These are phyloP conservation scores for Actinostola sp. DNA, from an alignment of 92 coral and sea anemone genomes.

Conservation along the genomic window DNA sequence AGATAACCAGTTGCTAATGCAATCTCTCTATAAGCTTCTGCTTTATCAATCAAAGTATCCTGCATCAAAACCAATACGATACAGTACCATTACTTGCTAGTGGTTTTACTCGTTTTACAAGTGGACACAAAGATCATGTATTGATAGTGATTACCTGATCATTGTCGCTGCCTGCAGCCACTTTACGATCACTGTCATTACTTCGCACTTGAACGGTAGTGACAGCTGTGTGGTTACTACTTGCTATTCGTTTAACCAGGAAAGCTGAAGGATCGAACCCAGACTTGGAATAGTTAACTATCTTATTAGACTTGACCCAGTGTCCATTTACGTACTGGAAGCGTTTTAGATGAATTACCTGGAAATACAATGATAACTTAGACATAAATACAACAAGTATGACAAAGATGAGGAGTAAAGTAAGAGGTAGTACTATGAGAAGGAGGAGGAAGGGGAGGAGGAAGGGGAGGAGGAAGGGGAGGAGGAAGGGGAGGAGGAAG, in stretches of 20 bases:
- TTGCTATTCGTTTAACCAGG: slow-evolving; percentile 71
- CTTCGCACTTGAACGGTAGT: slow-evolving; percentile 83
- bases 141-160: slow-evolving; percentile 38
- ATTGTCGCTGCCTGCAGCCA: slow-evolving; percentile 40
- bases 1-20: too few relatives aligned
- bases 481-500: too few relatives aligned
- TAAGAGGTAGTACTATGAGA: too few relatives aligned
- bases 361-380: not conserved
- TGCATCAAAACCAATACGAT: too few relatives aligned
- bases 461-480: too few relatives aligned
- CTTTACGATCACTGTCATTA: slow-evolving; percentile 45
- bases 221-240: slow-evolving; percentile 42
- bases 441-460: too few relatives aligned
- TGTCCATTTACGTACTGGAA: slow-evolving; percentile 97
- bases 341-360: slow-evolving; percentile 94
- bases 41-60: too few relatives aligned
- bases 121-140: too few relatives aligned
- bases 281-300: slow-evolving; percentile 88
- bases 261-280: slow-evolving; percentile 98
- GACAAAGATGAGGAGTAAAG: too few relatives aligned
- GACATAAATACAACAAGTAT: not conserved
- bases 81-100: too few relatives aligned
- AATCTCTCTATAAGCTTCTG: too few relatives aligned
- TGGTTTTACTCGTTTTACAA: too few relatives aligned
- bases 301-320: slow-evolving; percentile 98